Evolutionary conservation across 2,888 invertebrate genomes (phyloP).

Genomic region (Sthenelais limicola): DNA sequence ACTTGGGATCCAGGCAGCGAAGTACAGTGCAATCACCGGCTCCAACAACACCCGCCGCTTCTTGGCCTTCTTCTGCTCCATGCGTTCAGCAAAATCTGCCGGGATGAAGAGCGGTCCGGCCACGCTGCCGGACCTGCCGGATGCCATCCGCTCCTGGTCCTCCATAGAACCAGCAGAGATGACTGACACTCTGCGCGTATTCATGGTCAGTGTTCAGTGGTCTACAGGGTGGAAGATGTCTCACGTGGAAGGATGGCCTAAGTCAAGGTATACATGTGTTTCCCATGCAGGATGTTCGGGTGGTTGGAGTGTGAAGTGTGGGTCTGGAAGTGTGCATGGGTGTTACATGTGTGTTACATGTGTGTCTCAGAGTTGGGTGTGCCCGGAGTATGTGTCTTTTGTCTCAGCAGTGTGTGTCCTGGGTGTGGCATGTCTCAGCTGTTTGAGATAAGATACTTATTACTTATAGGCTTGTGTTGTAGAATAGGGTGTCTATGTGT

Average conservation of each 20-base stretch:
- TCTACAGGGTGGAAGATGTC: background rate
- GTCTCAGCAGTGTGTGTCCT: too few relatives aligned
- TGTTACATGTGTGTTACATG: too few relatives aligned
- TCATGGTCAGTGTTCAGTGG: constrained; percentile 11
- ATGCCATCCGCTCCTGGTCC: background rate
- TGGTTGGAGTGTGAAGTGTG: background rate
- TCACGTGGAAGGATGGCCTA: background rate
- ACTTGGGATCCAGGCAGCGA: constrained; percentile 18
- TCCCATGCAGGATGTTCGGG: background rate
- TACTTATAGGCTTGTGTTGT: too few relatives aligned
- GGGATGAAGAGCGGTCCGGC: background rate
- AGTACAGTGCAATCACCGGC: constrained; percentile 19
- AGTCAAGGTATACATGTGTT: background rate
- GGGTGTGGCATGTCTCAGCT: too few relatives aligned
- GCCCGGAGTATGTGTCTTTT: too few relatives aligned
- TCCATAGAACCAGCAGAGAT: background rate
- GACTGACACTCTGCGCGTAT: constrained; percentile 12
- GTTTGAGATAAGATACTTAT: too few relatives aligned
- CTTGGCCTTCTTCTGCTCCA: background rate
- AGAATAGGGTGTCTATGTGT: too few relatives aligned
- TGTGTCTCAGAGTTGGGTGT: too few relatives aligned
- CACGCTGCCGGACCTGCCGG: background rate
- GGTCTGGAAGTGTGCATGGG: too few relatives aligned
- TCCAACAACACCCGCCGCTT: constrained; percentile 13
- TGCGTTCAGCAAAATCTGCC: background rate